phyloP scores from a whole-genome alignment of 2,888 invertebrate genomes.

The Dasypolia templi region DNA sequence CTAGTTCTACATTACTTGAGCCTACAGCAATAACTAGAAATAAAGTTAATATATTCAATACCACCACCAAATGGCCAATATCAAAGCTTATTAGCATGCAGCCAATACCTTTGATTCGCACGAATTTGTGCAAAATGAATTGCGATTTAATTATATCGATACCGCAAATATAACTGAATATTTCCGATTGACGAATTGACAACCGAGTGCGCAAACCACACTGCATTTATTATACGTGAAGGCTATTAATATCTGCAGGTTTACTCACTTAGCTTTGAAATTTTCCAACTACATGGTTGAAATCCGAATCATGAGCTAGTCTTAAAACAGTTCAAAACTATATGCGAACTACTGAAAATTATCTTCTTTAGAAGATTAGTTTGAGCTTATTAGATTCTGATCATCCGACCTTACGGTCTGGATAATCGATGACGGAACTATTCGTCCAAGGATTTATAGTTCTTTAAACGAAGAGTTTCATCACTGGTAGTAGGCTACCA shows the following conservation, averaged over 20 bases:
- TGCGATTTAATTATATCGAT: slow-evolving; percentile 22
- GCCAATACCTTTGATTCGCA: slow-evolving; percentile 15
- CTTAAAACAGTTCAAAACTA: neutral
- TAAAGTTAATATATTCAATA: neutral
- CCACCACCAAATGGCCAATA: slow-evolving; percentile 10
- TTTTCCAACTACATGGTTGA: neutral
- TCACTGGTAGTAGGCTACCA: neutral
- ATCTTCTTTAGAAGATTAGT: neutral
- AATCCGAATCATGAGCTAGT: neutral
- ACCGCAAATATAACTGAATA: slow-evolving; percentile 26
- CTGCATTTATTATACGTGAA: neutral
- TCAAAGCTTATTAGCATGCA: slow-evolving; percentile 34
- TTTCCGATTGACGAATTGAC: slow-evolving; percentile 27
- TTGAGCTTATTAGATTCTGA: too few relatives aligned
- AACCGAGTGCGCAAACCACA: neutral
- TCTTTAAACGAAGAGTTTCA: neutral
- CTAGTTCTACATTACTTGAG: neutral
- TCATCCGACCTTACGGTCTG: neutral
- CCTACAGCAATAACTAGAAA: neutral
- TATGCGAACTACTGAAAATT: neutral
- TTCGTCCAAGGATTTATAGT: neutral
- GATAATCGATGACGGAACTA: neutral
- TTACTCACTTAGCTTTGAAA: neutral
- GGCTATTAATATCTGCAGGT: neutral
- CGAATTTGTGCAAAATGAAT: slow-evolving; percentile 35